Base-by-base conservation (phyloP, 2,888 invertebrate species). In the Pristionchus japonicus region DNA sequence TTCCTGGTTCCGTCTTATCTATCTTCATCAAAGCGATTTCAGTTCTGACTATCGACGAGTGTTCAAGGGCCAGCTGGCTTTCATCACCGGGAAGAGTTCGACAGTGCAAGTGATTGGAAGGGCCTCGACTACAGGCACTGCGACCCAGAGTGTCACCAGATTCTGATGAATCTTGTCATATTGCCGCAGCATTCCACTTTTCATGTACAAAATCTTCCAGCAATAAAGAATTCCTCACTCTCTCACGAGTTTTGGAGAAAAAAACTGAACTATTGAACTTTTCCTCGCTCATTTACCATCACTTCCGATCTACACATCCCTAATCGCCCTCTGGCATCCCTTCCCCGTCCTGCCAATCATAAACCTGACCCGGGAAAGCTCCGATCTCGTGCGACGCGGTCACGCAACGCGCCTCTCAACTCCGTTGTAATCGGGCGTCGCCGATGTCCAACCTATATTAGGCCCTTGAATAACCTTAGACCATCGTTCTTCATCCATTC, bases 31-130 rank as follows among this genome's bases (percentile, higher is more conserved):
- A 57, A 64, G 15, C 20, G 1, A 1, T 27, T 64, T 64, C 27
- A 70, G 70, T 70, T 70, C 70, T 23, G 70, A 70, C 70, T 70
- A 70, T 34, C 70, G 70, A 17, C 70, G 70, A 23, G 70, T 70
- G 20, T 70, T 70, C 37, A 34, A 37, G 9, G 37, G 70, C 9
- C 70, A 70, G 70, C 34, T 70, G 15, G 37, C 70, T 11, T 70
- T 70, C 20, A 17, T 70, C 17, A 70, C 70, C 3, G 37, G 70
- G 37, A 70, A 37, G 17, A 37, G 6, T 9, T 37, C 37, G 15
- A 70, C 37, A 37, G 70, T 70, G 13, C 34, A 20, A 37, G 70
- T 70, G 31, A 67, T 67, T 67, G 34, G 64, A 34, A 31, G 64
- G 34, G 64, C 34, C 15, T 70, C 70, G 17, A 70, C 70, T 9